These are phyloP conservation scores for Lasaia peninsularis DNA, from an alignment of 1,140 invertebrate genomes.

Conservation along the genomic window DNA sequence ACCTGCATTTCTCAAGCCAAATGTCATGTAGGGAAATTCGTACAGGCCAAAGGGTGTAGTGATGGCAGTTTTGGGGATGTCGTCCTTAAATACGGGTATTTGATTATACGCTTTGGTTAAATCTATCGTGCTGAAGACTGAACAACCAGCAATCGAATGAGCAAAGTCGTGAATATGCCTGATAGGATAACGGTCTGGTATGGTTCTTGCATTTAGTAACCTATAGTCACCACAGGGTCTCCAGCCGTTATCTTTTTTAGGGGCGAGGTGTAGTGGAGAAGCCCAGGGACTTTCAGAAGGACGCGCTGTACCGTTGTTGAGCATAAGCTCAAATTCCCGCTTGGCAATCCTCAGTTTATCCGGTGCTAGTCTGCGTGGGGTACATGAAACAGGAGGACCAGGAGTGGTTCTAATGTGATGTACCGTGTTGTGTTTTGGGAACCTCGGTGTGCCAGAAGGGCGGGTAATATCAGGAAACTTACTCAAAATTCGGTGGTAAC, in stretches of 20 bases:
- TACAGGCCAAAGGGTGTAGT: neutral
- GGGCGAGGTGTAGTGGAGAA: too few relatives aligned
- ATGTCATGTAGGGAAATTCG: neutral
- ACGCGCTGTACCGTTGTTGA: conserved; percentile 20
- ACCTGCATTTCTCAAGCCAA: conserved; percentile 2
- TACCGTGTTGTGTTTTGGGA: conserved; percentile 3
- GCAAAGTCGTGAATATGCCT: conserved; percentile 24
- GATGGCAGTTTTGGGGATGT: conserved; percentile 7
- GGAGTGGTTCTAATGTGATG: conserved; percentile 18
- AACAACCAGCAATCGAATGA: conserved; percentile 8
- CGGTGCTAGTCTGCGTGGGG: conserved; percentile 14
- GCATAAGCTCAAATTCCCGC: conserved; percentile 15
- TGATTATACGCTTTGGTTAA: conserved; percentile 15
- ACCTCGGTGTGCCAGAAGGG: neutral
- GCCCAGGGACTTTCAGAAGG: too few relatives aligned
- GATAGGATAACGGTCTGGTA: too few relatives aligned
- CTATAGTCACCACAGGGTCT: too few relatives aligned
- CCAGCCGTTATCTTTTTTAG: too few relatives aligned
- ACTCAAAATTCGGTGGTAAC: neutral
- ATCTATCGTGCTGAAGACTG: conserved; percentile 17
- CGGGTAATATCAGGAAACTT: conserved; percentile 16
- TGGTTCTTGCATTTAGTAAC: too few relatives aligned
- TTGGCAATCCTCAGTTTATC: conserved; percentile 14
- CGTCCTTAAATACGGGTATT: neutral
- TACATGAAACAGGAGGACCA: conserved; percentile 5